phyloP scores from a whole-genome alignment of 2,888 invertebrate genomes.

The Notocelia uddmanniana region DNA sequence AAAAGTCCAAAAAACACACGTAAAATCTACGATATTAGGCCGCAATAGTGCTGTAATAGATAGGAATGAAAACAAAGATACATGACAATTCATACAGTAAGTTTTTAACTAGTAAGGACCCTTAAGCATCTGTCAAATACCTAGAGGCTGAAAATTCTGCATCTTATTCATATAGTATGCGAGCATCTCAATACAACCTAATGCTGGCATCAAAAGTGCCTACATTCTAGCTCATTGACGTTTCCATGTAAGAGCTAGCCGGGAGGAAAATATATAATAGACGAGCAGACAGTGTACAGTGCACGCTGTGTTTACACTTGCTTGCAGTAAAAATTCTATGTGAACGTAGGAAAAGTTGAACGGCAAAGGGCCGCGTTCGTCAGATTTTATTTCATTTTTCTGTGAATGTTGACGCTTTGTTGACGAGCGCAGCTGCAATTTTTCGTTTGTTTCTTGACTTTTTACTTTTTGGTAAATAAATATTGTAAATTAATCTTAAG shows the following conservation, averaged over 20 bases:
- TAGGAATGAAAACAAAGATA: no score
- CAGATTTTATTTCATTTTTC: slow-evolving; percentile 19
- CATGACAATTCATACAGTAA: no score
- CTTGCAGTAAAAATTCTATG: slow-evolving; percentile 28
- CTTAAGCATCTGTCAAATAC: not conserved
- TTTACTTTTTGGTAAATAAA: not conserved
- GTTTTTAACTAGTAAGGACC: no score
- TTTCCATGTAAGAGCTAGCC: slow-evolving; percentile 40
- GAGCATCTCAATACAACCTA: slow-evolving; percentile 24
- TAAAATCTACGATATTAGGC: no score
- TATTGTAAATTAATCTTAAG: not conserved
- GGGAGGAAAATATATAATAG: slow-evolving; percentile 44
- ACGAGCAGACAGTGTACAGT: slow-evolving; percentile 35
- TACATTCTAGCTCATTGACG: slow-evolving; percentile 41
- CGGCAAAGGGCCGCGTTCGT: slow-evolving; percentile 6
- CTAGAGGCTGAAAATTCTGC: not conserved
- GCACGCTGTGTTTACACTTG: slow-evolving; percentile 30
- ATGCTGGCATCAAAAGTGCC: slow-evolving; percentile 26
- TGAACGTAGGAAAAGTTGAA: slow-evolving; percentile 14
- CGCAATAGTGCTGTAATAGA: no score
- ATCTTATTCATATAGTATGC: slow-evolving; percentile 7
- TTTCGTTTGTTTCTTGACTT: not conserved
- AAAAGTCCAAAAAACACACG: no score
- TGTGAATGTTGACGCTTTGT: slow-evolving; percentile 9
- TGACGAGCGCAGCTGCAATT: not conserved